These are phyloP conservation scores for Leptinotarsa texana DNA, from an alignment of 1,140 invertebrate species.

Conservation along the genomic window DNA sequence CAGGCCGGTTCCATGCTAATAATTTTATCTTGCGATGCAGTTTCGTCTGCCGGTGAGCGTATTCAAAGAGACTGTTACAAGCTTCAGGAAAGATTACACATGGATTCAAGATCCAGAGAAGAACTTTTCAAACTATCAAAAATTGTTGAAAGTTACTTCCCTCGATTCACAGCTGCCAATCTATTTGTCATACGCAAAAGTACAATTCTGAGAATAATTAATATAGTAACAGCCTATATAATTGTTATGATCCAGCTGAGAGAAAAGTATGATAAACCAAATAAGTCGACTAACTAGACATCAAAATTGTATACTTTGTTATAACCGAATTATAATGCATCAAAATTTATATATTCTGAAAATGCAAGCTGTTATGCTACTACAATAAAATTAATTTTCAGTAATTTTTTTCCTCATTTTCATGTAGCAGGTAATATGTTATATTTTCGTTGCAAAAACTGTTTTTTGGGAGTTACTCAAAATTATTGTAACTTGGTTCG, in stretches of 20 bases:
- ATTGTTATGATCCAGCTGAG: constrained; percentile 5
- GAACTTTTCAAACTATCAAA: constrained; percentile 10
- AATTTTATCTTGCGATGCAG: constrained; percentile 7
- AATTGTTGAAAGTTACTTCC: neutral
- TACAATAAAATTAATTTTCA: no score
- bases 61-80: neutral
- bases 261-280: neutral
- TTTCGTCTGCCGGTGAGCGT: neutral
- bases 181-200: constrained; percentile 4
- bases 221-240: constrained; percentile 7
- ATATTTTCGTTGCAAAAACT: no score
- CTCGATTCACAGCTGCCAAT: constrained; percentile 13
- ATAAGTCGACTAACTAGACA: neutral
- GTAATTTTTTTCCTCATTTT: no score
- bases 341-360: no score
- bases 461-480: no score
- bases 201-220: constrained; percentile 12
- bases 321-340: no score
- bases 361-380: no score
- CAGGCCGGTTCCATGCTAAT: neutral
- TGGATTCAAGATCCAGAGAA: neutral
- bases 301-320: no score
- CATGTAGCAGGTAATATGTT: no score
- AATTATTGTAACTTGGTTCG: no score
- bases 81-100: neutral